Evolutionary conservation across 2,797 vertebrate genomes (phyloP).

Genomic region (Lemur catta): DNA sequence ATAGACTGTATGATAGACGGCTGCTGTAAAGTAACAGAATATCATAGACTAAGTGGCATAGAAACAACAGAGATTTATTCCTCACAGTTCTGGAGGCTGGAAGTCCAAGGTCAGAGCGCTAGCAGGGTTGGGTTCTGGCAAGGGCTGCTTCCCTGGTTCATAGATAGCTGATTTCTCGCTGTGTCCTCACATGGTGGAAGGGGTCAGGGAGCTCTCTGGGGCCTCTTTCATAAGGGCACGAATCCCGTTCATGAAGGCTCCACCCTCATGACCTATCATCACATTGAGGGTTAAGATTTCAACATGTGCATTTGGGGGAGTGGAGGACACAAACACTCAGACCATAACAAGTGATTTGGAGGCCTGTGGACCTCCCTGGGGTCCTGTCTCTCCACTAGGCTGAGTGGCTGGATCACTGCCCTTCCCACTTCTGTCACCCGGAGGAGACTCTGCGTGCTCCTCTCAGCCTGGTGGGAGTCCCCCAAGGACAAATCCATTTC

Average conservation of each 20-base stretch:
- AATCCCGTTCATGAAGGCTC: neutral
- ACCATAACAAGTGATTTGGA: neutral
- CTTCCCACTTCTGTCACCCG: neutral
- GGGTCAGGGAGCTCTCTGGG: neutral
- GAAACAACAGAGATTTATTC: neutral
- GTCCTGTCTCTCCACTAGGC: neutral
- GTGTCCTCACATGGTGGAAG: neutral
- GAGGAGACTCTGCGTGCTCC: neutral
- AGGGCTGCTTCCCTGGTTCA: neutral
- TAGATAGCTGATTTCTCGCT: neutral
- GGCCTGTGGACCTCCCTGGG: neutral
- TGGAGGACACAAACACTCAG: neutral
- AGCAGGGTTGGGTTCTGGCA: neutral
- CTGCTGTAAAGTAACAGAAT: neutral
- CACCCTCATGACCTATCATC: neutral
- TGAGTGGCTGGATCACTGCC: neutral
- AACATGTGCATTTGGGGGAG: neutral
- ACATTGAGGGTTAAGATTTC: neutral
- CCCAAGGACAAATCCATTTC: neutral
- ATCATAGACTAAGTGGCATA: rapidly evolving
- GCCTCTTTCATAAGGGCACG: neutral
- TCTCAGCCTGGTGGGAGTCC: neutral
- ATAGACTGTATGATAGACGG: too few species aligned
- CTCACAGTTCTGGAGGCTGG: neutral
- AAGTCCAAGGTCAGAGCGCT: neutral